Conservation (phyloP, 1,140 invertebrate species). For the Sipha flava region DNA sequence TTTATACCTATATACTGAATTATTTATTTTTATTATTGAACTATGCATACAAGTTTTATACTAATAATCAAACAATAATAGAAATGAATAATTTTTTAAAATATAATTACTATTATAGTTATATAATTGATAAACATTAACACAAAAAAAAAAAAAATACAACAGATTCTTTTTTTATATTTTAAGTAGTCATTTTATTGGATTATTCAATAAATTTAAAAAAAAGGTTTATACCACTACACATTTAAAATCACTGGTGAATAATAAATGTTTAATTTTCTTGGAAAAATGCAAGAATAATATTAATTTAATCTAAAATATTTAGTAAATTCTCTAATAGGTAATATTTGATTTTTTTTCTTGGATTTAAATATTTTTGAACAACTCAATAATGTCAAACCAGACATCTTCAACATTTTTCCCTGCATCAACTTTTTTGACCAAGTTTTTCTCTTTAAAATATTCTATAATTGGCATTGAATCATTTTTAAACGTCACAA, state of each 20-base stretch:
- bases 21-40: too few relatives aligned
- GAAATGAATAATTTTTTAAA: too few relatives aligned
- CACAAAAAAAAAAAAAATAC: too few relatives aligned
- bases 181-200: not conserved
- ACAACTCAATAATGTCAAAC: conserved; percentile 6
- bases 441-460: conserved; percentile 64
- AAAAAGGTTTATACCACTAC: not conserved
- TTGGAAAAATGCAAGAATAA: not conserved
- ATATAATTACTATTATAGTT: too few relatives aligned
- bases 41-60: too few relatives aligned
- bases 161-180: too few relatives aligned
- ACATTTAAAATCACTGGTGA: not conserved
- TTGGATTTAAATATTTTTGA: not conserved
- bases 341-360: not conserved
- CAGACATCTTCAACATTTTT: conserved; percentile 57
- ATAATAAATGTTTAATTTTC: not conserved
- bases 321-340: not conserved
- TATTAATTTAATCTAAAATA: not conserved
- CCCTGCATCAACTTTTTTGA: conserved; percentile 69
- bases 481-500: conserved; percentile 79
- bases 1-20: too few relatives aligned
- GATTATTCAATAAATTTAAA: not conserved
- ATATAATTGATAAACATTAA: too few relatives aligned
- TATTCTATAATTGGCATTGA: conserved; percentile 90
- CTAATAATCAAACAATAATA: too few relatives aligned